These are phyloP conservation scores for Tiaroga cobitis DNA, from an alignment of 2,797 vertebrate species.

Conservation along the genomic window DNA sequence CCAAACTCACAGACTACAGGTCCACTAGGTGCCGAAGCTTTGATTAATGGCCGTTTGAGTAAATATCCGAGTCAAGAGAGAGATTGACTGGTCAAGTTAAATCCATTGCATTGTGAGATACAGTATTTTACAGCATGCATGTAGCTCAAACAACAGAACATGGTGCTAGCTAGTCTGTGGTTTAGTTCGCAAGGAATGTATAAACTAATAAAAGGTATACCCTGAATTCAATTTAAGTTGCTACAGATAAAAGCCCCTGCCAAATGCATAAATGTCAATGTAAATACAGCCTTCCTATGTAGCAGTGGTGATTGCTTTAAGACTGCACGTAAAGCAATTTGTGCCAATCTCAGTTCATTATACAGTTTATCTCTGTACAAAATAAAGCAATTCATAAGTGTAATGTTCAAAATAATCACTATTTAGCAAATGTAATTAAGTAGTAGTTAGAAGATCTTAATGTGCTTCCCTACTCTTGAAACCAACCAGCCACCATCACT, in stretches of 20 bases:
- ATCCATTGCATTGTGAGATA: neutral
- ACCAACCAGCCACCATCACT: neutral
- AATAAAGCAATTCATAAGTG: neutral
- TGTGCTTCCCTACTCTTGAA: neutral
- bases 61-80: neutral
- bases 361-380: neutral
- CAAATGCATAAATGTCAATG: neutral
- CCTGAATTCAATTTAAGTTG: neutral
- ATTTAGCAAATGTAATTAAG: neutral
- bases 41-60: neutral
- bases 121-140: neutral
- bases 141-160: neutral
- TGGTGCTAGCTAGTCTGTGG: neutral
- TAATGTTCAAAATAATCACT: neutral
- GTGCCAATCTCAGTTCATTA: neutral
- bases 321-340: neutral
- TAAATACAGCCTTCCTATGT: neutral
- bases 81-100: neutral
- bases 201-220: neutral
- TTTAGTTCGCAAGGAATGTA: neutral
- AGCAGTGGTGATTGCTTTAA: neutral
- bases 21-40: neutral
- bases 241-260: neutral
- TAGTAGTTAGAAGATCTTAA: neutral
- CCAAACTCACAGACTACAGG: neutral